These are phyloP conservation scores for Caenorhabditis sp. DNA, from an alignment of 2,888 invertebrate genomes.

Conservation along the genomic window DNA sequence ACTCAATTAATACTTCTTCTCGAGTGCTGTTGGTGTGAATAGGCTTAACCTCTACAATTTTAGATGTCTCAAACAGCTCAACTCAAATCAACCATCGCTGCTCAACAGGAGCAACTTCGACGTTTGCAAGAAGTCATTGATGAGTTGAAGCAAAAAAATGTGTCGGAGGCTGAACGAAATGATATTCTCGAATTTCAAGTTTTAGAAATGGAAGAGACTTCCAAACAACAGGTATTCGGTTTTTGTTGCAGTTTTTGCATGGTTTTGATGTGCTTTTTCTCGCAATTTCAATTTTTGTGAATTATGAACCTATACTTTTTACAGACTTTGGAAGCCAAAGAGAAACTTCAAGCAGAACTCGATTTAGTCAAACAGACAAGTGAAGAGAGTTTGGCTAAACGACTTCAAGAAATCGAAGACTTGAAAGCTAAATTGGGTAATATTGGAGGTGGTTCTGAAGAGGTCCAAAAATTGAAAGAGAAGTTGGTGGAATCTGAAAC, in stretches of 20 bases:
- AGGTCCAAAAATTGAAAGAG: conserved; percentile 27
- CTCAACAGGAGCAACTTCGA: conserved; percentile 44
- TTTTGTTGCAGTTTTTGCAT: not conserved
- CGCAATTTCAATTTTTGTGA: not conserved
- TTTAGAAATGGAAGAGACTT: conserved; percentile 54
- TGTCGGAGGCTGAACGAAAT: conserved; percentile 52
- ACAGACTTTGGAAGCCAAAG: not conserved
- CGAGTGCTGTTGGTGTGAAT: conserved; percentile 17
- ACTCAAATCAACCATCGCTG: conserved; percentile 44
- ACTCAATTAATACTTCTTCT: conserved; percentile 12
- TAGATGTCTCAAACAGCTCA: conserved; percentile 51
- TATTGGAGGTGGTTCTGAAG: conserved; percentile 16
- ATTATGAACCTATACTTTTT: not conserved
- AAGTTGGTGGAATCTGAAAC: conserved; percentile 26
- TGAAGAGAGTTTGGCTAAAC: conserved; percentile 1
- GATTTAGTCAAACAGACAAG: not conserved
- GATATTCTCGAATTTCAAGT: conserved; percentile 69
- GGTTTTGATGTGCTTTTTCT: not conserved
- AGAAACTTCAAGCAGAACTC: not conserved
- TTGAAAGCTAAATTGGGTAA: conserved; percentile 19
- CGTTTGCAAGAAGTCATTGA: conserved; percentile 45
- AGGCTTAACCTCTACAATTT: conserved; percentile 5
- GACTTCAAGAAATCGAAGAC: conserved; percentile 21
- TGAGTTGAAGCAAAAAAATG: conserved; percentile 34
- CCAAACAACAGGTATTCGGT: conserved; percentile 20